Base-by-base conservation (phyloP, 2,888 invertebrate genomes). In the Netelia inedita region DNA sequence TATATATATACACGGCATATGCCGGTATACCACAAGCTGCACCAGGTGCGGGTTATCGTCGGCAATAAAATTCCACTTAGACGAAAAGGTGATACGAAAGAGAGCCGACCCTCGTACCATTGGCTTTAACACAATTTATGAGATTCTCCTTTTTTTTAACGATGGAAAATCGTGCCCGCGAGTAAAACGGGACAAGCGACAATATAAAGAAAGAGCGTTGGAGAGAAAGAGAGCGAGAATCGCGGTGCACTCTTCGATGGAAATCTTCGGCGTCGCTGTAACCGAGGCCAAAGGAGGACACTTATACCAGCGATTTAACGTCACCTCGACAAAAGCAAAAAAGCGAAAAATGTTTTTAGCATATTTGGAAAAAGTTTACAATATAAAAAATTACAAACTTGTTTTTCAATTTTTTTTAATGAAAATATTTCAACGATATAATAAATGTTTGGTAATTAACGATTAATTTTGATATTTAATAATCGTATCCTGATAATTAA, bases 11-110 rank as follows among this genome's bases (percentile, higher is more conserved):
- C 16, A n/a, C 2, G n/a, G 16, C 19, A 50, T 71, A 43, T 66
- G 41, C 55, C 74, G 59, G 73, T 76, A 59, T 46, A 61, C 71
- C 59, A 50, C 21, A 61, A 69, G 61, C 69, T 53, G 65, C 63
- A 69, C 79, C 83, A 75, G 82, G 71, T 76, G 87, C 61, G 61
- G 75, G 74, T 83, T 86, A 86, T 85, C 79, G 86, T 80, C 72
- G 50, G 85, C 73, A 73, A 81, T 87, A 88, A 89, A 88, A 88
- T 71, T 85, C 75, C 74, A 85, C 87, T 86, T 74, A 57, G 72
- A 78, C 74, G 75, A 82, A 83, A 85, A 81, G 50, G 69, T 41
- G 35, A 59, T 63, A 73, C 75, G 55, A 72, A 75, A 75, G 63
- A 75, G 75, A 50, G 53, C 65, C 66, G 35, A 50, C 57, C 74